phyloP scores from a whole-genome alignment of 1,140 invertebrate genomes.

The Mactra quadrangularis region DNA sequence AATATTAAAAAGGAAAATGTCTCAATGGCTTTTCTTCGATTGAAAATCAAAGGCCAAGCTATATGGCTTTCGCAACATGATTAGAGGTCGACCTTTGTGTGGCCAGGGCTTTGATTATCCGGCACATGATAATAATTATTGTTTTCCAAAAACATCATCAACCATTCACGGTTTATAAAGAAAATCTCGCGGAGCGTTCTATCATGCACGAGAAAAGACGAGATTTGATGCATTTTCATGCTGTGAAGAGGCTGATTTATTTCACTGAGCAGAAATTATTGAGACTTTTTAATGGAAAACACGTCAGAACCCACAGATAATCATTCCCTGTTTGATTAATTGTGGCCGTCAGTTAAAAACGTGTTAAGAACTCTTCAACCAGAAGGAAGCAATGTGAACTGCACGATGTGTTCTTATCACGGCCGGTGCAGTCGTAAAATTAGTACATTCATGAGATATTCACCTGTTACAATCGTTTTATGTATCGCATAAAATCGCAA shows the following conservation, averaged over 20 bases:
- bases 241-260: background rate
- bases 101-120: too few relatives aligned
- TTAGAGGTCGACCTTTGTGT: too few relatives aligned
- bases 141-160: too few relatives aligned
- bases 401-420: conserved; percentile 33
- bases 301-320: conserved; percentile 17
- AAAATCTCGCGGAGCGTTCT: too few relatives aligned
- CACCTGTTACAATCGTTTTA: conserved; percentile 24
- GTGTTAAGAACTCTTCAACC: background rate
- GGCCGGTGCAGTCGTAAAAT: conserved; percentile 42
- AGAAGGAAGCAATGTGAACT: conserved; percentile 7
- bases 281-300: conserved; percentile 26
- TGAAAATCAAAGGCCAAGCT: too few relatives aligned
- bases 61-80: too few relatives aligned
- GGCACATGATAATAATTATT: too few relatives aligned
- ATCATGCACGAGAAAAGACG: conserved; percentile 8
- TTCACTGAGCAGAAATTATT: background rate
- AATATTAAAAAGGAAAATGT: too few relatives aligned
- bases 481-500: background rate
- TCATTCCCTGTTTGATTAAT: conserved; percentile 35
- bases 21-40: too few relatives aligned
- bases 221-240: background rate
- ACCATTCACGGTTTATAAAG: too few relatives aligned
- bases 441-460: conserved; percentile 34
- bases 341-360: conserved; percentile 11